A percentile compares a stretch with the other conserved stretches of the same genome.
Evolutionary conservation across 2,797 vertebrate genomes (phyloP).

Genomic region (Danio choprae): DNA sequence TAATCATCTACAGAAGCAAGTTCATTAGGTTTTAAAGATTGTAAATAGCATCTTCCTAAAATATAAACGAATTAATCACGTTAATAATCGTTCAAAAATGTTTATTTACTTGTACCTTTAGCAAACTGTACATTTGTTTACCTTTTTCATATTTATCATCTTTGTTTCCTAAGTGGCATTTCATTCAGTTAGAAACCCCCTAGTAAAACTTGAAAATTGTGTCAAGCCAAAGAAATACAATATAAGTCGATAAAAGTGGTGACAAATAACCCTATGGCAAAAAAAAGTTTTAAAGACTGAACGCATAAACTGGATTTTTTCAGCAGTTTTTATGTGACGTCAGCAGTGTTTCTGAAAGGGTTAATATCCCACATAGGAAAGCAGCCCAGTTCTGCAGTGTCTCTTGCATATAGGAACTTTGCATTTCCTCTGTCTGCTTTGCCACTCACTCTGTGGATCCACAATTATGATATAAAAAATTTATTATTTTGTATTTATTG

Average conservation of each 20-base stretch:
- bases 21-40: not conserved
- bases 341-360: slow-evolving; percentile 15
- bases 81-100: not conserved
- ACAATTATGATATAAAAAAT: not conserved
- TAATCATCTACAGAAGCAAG: not conserved
- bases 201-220: not conserved
- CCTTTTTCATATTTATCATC: not conserved
- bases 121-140: not conserved
- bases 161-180: not conserved
- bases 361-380: slow-evolving; percentile 21
- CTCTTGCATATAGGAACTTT: slow-evolving; percentile 4
- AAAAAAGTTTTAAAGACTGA: not conserved
- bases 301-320: not conserved
- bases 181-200: too few species aligned
- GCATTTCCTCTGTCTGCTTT: slow-evolving; percentile 9
- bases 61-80: not conserved
- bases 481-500: too few species aligned
- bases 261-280: not conserved
- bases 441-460: not conserved
- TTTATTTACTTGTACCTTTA: not conserved
- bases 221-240: not conserved
- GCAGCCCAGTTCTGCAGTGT: slow-evolving; percentile 9
- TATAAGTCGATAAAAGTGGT: not conserved
- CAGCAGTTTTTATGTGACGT: slow-evolving; percentile 40
- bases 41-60: not conserved